Conservation (phyloP, 2,888 invertebrate genomes). For the Choristoneura rosaceana region DNA sequence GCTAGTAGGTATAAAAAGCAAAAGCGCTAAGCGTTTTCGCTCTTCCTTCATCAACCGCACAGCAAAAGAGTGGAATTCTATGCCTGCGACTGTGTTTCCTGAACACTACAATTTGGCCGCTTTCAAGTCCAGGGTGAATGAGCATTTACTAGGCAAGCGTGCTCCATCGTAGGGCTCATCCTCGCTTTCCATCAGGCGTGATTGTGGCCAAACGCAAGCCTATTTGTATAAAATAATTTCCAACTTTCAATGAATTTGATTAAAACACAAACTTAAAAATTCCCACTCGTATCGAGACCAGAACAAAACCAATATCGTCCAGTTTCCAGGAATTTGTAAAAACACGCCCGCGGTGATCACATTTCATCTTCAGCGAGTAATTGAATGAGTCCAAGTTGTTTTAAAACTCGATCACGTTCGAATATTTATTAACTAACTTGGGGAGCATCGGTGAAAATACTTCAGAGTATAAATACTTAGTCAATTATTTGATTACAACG, state of each 20-base stretch:
- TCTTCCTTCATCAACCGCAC: no score
- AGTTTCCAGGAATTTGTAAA: constrained; percentile 12
- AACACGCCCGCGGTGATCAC: constrained; percentile 16
- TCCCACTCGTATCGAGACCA: neutral
- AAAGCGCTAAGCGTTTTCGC: no score
- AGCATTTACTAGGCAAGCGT: no score
- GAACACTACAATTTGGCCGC: no score
- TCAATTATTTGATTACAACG: neutral
- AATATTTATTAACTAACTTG: constrained; percentile 8
- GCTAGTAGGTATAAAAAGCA: no score
- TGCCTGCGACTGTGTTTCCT: no score
- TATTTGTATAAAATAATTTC: no score
- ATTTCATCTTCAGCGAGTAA: constrained; percentile 29
- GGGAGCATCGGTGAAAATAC: constrained; percentile 7
- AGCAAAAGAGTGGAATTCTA: no score
- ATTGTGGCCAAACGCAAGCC: no score
- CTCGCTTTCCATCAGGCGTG: no score
- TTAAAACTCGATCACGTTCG: constrained; percentile 33
- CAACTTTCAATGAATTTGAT: neutral
- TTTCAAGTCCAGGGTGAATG: no score
- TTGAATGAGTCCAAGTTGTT: constrained; percentile 30
- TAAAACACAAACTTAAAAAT: neutral
- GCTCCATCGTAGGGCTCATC: no score
- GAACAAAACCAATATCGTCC: constrained; percentile 18
- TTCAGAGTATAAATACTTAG: constrained; percentile 11